phyloP scores from a whole-genome alignment of 1,140 invertebrate genomes.

The Monomorium pharaonis region DNA sequence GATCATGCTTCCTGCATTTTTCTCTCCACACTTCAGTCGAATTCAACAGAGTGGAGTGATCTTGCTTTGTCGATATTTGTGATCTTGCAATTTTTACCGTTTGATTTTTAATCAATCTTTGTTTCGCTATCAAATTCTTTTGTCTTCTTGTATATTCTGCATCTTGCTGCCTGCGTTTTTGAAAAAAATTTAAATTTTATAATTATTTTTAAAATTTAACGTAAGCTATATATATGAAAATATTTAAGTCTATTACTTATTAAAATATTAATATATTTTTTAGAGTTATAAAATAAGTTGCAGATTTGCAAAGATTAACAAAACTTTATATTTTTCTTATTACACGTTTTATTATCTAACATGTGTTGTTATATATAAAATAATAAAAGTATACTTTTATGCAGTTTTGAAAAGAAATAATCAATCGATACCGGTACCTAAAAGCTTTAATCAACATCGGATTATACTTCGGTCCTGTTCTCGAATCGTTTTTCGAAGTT shows the following conservation, averaged over 20 bases:
- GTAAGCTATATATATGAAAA: neutral
- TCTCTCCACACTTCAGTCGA: slow-evolving; percentile 80
- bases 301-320: neutral
- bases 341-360: neutral
- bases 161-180: slow-evolving; percentile 75
- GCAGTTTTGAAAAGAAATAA: neutral
- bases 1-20: slow-evolving; percentile 71
- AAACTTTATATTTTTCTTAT: neutral
- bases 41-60: slow-evolving; percentile 74
- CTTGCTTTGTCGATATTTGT: neutral
- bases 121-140: slow-evolving; percentile 53
- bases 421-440: slow-evolving; percentile 70
- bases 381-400: too few species aligned
- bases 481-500: slow-evolving; percentile 48
- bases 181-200: slow-evolving; percentile 12
- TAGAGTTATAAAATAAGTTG: neutral
- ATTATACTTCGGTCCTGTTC: slow-evolving; percentile 34
- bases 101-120: slow-evolving; percentile 14
- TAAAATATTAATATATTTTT: neutral
- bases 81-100: neutral
- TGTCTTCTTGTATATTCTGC: slow-evolving; percentile 76
- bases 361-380: too few species aligned
- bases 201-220: neutral
- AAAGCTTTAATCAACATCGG: slow-evolving; percentile 70
- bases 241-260: neutral